These are phyloP conservation scores for Gracilinanus agilis DNA, from an alignment of 2,113 vertebrate species.

Conservation along the genomic window DNA sequence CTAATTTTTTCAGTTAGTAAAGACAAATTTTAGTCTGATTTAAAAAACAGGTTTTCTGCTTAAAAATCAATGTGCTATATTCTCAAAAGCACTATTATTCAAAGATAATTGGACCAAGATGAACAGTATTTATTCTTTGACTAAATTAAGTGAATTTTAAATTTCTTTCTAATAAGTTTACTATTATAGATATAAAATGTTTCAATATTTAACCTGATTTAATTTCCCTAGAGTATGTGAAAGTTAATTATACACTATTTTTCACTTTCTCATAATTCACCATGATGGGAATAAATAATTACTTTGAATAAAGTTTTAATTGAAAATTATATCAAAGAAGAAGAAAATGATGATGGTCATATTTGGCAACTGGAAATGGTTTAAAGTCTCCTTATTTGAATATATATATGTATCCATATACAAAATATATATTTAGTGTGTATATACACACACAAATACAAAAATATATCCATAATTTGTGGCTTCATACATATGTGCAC, in stretches of 20 bases:
- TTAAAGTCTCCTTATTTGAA: background rate
- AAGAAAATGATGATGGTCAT: background rate
- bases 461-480: background rate
- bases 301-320: constrained; percentile 19
- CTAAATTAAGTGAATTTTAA: background rate
- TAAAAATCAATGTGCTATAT: background rate
- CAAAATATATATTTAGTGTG: background rate
- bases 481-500: background rate
- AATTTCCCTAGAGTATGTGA: background rate
- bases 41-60: background rate
- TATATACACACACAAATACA: background rate
- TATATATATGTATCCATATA: background rate
- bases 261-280: background rate
- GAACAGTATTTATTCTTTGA: background rate
- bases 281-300: background rate
- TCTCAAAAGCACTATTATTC: background rate
- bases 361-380: background rate
- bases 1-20: background rate
- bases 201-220: background rate
- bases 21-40: background rate
- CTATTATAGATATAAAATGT: background rate
- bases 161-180: background rate
- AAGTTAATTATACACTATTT: background rate
- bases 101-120: background rate
- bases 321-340: background rate